Percentiles rank a stretch among this genome's conserved stretches.
Conservation (phyloP, 2,888 invertebrate species). For the Drosophila paranaensis region DNA sequence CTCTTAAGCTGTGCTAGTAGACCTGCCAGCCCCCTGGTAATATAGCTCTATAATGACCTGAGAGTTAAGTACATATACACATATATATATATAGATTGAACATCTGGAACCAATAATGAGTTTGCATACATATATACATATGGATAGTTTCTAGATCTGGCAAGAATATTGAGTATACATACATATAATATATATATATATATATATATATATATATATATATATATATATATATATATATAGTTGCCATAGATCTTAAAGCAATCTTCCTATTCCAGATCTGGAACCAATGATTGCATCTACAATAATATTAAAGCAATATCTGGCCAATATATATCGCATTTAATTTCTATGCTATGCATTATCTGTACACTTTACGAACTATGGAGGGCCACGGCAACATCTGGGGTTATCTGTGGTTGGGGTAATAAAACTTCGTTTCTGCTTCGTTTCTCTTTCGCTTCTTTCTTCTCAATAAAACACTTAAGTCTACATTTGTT, state of each 20-base stretch:
- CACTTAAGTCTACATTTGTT: constrained; percentile 72
- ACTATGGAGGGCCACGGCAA: not conserved
- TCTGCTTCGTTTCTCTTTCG: constrained; percentile 55
- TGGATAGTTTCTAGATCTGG: not conserved
- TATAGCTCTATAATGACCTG: not conserved
- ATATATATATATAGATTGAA: not conserved
- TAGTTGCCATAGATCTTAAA: no score
- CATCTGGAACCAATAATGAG: no score
- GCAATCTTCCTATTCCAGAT: no score
- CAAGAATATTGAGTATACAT: no score
- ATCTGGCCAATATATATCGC: not conserved
- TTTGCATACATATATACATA: not conserved
- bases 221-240: no score
- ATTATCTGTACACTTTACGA: constrained; percentile 5
- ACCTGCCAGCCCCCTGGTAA: not conserved
- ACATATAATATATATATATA: no score
- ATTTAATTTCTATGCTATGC: not conserved
- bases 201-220: no score
- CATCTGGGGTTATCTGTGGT: no score
- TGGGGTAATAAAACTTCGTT: constrained; percentile 8
- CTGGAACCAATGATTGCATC: not conserved
- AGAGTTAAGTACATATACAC: not conserved
- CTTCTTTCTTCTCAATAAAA: constrained; percentile 66
- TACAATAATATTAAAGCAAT: not conserved
- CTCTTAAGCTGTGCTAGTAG: not conserved